Conservation (phyloP, 2,888 invertebrate species). For the Drosophila recens region DNA sequence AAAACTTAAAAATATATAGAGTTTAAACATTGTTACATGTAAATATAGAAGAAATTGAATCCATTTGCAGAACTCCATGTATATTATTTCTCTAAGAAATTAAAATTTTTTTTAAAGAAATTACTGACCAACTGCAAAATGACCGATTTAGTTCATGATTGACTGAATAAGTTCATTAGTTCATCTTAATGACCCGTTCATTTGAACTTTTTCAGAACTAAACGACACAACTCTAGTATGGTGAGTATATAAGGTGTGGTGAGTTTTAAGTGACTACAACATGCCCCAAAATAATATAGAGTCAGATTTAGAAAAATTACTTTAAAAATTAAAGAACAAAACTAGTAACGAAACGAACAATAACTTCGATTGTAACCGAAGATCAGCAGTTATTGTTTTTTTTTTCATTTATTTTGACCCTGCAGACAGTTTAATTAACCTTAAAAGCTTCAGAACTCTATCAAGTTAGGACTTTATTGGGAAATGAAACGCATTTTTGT, state of each 20-base stretch:
- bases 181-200: no score
- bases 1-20: no score
- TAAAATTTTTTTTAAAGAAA: no score
- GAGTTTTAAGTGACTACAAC: conserved; percentile 40
- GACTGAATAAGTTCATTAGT: no score
- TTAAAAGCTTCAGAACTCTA: neutral
- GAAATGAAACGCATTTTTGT: neutral
- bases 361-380: conserved; percentile 28
- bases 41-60: no score
- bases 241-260: conserved; percentile 36
- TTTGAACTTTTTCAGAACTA: no score
- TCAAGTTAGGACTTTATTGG: neutral
- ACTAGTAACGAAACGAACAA: conserved; percentile 36
- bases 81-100: no score
- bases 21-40: no score
- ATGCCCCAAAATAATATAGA: conserved; percentile 37
- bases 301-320: conserved; percentile 9
- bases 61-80: no score
- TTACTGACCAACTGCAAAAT: no score
- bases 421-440: conserved; percentile 29
- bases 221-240: no score
- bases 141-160: no score
- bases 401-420: neutral
- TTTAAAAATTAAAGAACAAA: conserved; percentile 12
- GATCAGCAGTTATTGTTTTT: neutral